phyloP scores from a whole-genome alignment of 2,113 vertebrate genomes.

The Bufo gargarizans region DNA sequence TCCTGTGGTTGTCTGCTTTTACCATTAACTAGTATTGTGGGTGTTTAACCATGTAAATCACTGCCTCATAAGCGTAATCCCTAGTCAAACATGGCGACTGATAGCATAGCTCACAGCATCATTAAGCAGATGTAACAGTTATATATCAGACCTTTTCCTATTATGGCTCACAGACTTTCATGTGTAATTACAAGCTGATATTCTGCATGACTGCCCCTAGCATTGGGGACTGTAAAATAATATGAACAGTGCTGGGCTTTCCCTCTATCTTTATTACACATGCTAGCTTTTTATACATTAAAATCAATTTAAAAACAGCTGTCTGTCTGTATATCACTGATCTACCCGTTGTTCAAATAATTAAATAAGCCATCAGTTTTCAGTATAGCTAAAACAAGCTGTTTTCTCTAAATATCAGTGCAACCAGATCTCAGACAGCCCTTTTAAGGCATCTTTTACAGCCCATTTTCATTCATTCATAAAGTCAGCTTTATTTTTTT shows the following conservation, averaged over 20 bases:
- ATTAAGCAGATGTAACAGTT: background rate
- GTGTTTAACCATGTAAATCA: background rate
- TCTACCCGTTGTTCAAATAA: too few relatives aligned
- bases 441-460: too few relatives aligned
- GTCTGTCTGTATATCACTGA: too few relatives aligned
- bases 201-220: background rate
- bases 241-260: background rate
- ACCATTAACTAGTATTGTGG: background rate
- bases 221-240: background rate
- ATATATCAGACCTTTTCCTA: background rate
- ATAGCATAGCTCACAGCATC: background rate
- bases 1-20: background rate
- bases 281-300: too few relatives aligned
- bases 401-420: too few relatives aligned
- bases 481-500: too few relatives aligned
- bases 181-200: background rate
- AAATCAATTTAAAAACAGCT: too few relatives aligned
- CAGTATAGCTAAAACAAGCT: too few relatives aligned
- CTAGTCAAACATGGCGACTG: background rate
- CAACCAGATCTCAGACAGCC: too few relatives aligned
- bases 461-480: too few relatives aligned
- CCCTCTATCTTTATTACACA: too few relatives aligned
- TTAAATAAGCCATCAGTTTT: too few relatives aligned
- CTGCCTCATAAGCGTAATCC: background rate
- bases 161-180: background rate